These are phyloP conservation scores for Muraenolepis orangiensis DNA, from an alignment of 2,797 vertebrate species.

Conservation along the genomic window DNA sequence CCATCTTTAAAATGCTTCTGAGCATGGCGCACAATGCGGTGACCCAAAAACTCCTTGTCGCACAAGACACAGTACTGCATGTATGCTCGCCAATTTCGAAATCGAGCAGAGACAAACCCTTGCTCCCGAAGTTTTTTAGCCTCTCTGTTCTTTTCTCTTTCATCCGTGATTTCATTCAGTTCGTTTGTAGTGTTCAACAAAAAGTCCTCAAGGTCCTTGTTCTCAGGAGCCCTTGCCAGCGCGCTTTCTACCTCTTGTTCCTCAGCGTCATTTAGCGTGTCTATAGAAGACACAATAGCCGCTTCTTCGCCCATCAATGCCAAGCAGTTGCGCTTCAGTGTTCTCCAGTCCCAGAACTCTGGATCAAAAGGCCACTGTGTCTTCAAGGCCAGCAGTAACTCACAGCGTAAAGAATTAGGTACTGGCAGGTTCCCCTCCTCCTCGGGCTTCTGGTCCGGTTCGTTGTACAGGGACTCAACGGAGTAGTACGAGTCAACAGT, in stretches of 20 bases:
- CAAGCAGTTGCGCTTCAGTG: constrained; percentile 95
- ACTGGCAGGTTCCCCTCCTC: constrained; percentile 96
- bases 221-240: constrained; percentile 80
- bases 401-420: constrained; percentile 97
- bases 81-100: constrained; percentile 98
- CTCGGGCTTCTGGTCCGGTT: constrained; percentile 97
- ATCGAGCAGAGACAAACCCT: constrained; percentile 96
- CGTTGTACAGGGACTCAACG: constrained; percentile 97
- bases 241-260: constrained; percentile 86
- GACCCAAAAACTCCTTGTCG: constrained; percentile 98
- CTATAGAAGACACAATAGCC: constrained; percentile 95
- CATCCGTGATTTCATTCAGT: constrained; percentile 82
- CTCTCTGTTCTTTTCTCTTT: constrained; percentile 92
- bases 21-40: constrained; percentile 96
- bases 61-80: constrained; percentile 99
- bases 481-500: constrained; percentile 98
- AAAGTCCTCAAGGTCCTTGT: constrained; percentile 84
- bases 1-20: constrained; percentile 98
- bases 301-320: constrained; percentile 98
- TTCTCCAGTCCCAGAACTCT: constrained; percentile 99
- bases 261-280: constrained; percentile 93
- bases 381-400: constrained; percentile 98
- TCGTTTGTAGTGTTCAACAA: constrained; percentile 83
- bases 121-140: constrained; percentile 93
- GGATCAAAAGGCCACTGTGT: constrained; percentile 99